Evolutionary conservation across 2,888 invertebrate genomes (phyloP).

Genomic region (Epinotia bilunana): DNA sequence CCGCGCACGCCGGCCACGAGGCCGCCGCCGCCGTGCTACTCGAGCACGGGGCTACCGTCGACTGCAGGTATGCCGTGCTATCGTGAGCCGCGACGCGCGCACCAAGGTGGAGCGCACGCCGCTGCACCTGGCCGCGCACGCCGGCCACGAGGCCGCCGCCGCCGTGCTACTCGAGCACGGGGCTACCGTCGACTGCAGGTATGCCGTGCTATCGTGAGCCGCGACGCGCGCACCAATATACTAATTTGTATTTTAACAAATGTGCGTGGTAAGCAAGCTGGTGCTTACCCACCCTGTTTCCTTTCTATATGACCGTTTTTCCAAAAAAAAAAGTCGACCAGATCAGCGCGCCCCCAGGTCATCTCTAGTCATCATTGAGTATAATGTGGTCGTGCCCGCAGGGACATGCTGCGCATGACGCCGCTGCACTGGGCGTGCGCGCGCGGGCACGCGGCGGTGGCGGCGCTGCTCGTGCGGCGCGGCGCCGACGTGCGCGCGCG

Average conservation of each 20-base stretch:
- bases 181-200: conserved; percentile 81
- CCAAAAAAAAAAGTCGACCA: too few relatives aligned
- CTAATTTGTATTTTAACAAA: too few relatives aligned
- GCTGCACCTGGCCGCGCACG: conserved; percentile 89
- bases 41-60: too few relatives aligned
- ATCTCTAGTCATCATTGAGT: too few relatives aligned
- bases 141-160: conserved; percentile 87
- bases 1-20: conserved; percentile 74
- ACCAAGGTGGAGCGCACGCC: conserved; percentile 97
- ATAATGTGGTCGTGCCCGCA: conserved; percentile 37
- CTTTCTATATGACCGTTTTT: too few relatives aligned
- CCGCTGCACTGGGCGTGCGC: conserved; percentile 98
- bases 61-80: too few relatives aligned
- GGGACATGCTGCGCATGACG: conserved; percentile 86
- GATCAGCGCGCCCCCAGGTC: too few relatives aligned
- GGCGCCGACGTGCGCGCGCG: conserved; percentile 88
- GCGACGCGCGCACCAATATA: too few relatives aligned
- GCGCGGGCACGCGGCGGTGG: conserved; percentile 87
- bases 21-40: conserved; percentile 89
- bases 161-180: conserved; percentile 94
- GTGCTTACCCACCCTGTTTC: too few relatives aligned
- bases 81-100: conserved; percentile 93
- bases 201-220: conserved; percentile 52
- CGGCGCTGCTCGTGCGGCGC: conserved; percentile 87
- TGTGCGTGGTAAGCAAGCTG: too few relatives aligned